Base-by-base conservation (phyloP, 2,888 invertebrate genomes). In the Eupithecia abbreviata region DNA sequence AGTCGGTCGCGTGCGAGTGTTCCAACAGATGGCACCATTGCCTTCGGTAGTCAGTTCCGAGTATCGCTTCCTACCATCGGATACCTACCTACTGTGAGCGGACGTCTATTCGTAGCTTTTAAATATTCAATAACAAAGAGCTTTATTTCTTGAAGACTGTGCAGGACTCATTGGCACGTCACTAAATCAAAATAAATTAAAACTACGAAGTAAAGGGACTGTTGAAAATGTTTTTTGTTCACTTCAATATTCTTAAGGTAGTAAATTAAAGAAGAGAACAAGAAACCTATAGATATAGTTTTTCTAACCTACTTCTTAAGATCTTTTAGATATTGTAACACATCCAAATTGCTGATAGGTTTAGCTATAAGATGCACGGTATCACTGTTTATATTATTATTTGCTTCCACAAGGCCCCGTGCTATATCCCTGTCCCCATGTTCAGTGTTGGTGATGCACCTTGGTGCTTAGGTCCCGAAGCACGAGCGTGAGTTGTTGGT, bases 401-500 rank as follows among this genome's bases (percentile, higher is more conserved):
- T 45, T 58, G 58, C 58, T 58, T 58, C 13, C 18, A 55, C 55
- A 58, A 9, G 9, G 18, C n/a, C 58, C 58, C n/a, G 9, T 18
- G 58, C 58, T 58, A 58, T 18, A 18, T 9, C 9, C 18, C 58
- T 9, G 18, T 0, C 3, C 9, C 58, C 58, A 18, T 18, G 58
- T 58, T 9, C 1, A 58, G 10, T 58, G 2, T 58, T 1, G 18
- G 9, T 58, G 3, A 58, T 58, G 58, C 18, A 18, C 18, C 9
- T 80, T 9, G 18, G 12, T 66, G 0, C 15, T 2, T 79, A 90
- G 90, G 84, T 83, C 3, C 86, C 89, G 2, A 87, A 85, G 71
- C 82, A 82, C 72, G 51, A 51, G 15, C 51, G 51, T n/a, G 51
- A 51, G 82, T 71, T 94, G 66, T 78, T 94, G 43, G 94, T 94